These are phyloP conservation scores for Oostethus manadensis DNA, from an alignment of 2,113 vertebrate genomes.

Conservation along the genomic window DNA sequence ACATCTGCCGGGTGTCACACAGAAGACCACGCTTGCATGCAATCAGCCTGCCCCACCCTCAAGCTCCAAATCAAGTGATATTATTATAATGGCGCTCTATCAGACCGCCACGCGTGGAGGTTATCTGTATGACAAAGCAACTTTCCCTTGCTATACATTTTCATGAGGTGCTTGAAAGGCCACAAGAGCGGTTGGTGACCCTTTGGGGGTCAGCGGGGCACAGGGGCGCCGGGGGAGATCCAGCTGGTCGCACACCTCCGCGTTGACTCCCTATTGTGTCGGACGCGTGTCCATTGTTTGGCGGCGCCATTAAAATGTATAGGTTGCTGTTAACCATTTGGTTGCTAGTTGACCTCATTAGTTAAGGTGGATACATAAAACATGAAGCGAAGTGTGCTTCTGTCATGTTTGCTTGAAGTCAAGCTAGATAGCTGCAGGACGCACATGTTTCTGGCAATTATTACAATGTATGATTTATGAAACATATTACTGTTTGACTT, in stretches of 20 bases:
- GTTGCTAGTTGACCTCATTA: constrained; percentile 69
- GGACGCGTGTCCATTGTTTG: constrained; percentile 68
- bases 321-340: constrained; percentile 58
- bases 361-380: constrained; percentile 64
- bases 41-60: too few species aligned
- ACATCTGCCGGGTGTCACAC: constrained; percentile 47
- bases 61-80: too few species aligned
- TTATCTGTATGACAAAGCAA: constrained; percentile 70
- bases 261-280: constrained; percentile 69
- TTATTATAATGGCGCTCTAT: constrained; percentile 38
- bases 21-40: constrained; percentile 17
- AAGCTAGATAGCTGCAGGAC: too few species aligned
- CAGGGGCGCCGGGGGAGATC: constrained; percentile 53
- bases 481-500: too few species aligned
- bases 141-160: constrained; percentile 59
- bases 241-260: constrained; percentile 71
- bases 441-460: too few species aligned
- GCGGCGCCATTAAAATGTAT: constrained; percentile 62
- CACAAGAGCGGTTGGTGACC: constrained; percentile 65
- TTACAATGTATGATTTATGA: too few species aligned
- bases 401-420: too few species aligned
- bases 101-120: constrained; percentile 55
- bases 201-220: constrained; percentile 52
- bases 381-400: constrained; percentile 52
- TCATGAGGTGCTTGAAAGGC: constrained; percentile 61